Percentiles rank a stretch among this genome's conserved stretches.
phyloP scores from a whole-genome alignment of 30 jellyfish, hydroid and myxozoan genomes.

The Euphysa ruthae region DNA sequence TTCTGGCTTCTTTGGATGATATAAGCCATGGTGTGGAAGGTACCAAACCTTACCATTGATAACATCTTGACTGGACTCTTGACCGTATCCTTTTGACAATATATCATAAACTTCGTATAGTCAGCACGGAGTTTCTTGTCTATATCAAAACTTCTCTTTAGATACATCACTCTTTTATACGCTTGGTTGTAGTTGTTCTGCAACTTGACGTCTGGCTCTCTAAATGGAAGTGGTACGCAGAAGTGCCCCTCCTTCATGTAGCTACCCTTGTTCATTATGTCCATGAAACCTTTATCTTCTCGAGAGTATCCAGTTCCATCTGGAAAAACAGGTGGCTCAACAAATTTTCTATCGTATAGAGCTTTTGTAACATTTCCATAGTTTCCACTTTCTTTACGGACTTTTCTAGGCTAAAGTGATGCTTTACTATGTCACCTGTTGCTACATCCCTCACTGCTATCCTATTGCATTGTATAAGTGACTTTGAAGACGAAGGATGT shows the following conservation, averaged over 20 bases:
- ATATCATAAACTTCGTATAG: conserved; percentile 32
- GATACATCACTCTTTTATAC: not conserved
- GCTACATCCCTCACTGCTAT: too few relatives aligned
- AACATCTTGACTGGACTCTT: not conserved
- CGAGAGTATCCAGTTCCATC: not conserved
- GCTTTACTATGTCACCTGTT: too few relatives aligned
- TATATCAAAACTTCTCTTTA: not conserved
- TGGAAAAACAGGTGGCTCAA: not conserved
- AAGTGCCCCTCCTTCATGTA: not conserved
- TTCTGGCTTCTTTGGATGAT: conserved; percentile 18
- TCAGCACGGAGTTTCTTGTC: conserved; percentile 12
- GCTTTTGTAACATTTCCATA: not conserved
- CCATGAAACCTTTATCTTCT: not conserved
- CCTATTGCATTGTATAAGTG: too few relatives aligned
- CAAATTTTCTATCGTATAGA: too few relatives aligned
- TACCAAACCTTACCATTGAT: not conserved
- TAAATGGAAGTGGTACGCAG: not conserved
- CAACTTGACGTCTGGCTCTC: not conserved
- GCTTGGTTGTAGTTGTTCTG: not conserved
- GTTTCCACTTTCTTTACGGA: conserved; percentile 6
- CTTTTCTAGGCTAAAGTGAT: not conserved
- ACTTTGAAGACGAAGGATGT: too few relatives aligned
- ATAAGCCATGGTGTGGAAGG: conserved; percentile 25
- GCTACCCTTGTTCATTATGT: not conserved
- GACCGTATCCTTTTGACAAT: conserved; percentile 32